These are phyloP conservation scores for Callimorpha dominula DNA, from an alignment of 2,888 invertebrate genomes.

Conservation along the genomic window DNA sequence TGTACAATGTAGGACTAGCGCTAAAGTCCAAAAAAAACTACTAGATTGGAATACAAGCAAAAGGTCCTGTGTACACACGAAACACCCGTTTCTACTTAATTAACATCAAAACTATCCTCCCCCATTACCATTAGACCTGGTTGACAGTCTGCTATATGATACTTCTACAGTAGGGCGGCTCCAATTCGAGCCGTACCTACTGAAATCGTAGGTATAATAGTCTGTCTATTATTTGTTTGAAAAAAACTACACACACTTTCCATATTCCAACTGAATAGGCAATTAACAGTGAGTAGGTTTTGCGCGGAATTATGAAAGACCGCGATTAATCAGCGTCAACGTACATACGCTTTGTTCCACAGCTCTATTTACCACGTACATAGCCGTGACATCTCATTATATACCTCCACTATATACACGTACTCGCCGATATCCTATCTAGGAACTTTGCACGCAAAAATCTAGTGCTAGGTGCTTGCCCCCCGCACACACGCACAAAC, in stretches of 20 bases:
- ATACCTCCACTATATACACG: slow-evolving; percentile 70
- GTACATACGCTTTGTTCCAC: slow-evolving; percentile 78
- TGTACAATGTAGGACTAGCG: no score
- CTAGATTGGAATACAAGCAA: no score
- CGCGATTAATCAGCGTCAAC: slow-evolving; percentile 82
- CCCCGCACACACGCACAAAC: slow-evolving; percentile 65
- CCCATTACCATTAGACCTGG: no score
- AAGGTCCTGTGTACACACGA: no score
- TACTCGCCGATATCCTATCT: slow-evolving; percentile 75
- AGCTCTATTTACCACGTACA: slow-evolving; percentile 77
- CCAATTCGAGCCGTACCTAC: background rate
- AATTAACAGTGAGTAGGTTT: slow-evolving; percentile 51
- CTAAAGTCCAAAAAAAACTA: no score
- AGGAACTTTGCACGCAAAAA: slow-evolving; percentile 85
- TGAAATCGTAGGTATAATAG: background rate
- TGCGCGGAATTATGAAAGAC: slow-evolving; percentile 71
- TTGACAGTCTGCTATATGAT: background rate
- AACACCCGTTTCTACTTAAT: no score
- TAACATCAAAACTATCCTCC: no score
- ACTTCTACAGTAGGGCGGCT: background rate
- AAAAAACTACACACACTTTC: slow-evolving; percentile 40
- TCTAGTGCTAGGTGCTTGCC: slow-evolving; percentile 83
- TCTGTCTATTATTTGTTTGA: slow-evolving; percentile 18
- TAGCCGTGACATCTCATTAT: slow-evolving; percentile 84
- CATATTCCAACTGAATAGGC: slow-evolving; percentile 44